phyloP scores from a whole-genome alignment of 1,140 invertebrate genomes.

The Trissolcus basalis region DNA sequence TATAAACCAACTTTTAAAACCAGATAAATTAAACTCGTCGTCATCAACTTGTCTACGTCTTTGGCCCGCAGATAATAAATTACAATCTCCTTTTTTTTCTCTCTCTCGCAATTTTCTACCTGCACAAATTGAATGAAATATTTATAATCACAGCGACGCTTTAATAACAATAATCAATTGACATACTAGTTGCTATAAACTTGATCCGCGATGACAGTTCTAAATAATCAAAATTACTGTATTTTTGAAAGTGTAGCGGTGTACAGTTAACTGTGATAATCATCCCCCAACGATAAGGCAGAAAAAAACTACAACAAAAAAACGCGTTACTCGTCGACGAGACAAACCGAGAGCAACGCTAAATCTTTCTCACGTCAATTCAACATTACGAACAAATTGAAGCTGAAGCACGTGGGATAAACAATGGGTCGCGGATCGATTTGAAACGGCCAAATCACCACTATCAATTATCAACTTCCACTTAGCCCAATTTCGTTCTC shows the following conservation, averaged over 20 bases:
- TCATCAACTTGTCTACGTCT: too few relatives aligned
- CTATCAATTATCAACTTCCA: too few relatives aligned
- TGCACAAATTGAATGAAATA: not conserved
- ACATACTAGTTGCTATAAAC: conserved; percentile 6
- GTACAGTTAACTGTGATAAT: conserved; percentile 28
- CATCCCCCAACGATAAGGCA: conserved; percentile 8
- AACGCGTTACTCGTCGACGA: not conserved
- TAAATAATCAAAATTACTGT: conserved; percentile 24
- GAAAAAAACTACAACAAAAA: not conserved
- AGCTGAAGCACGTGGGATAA: too few relatives aligned
- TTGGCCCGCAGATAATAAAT: too few relatives aligned
- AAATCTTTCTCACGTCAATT: conserved; percentile 6
- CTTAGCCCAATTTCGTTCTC: too few relatives aligned
- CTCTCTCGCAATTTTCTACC: too few relatives aligned
- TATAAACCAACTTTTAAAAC: too few relatives aligned
- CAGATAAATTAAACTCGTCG: too few relatives aligned
- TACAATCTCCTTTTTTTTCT: too few relatives aligned
- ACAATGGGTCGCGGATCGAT: too few relatives aligned
- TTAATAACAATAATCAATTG: conserved; percentile 1
- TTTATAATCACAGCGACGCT: not conserved
- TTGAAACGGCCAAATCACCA: too few relatives aligned
- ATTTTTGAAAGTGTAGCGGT: conserved; percentile 31
- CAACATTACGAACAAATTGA: not conserved
- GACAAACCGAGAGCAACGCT: not conserved
- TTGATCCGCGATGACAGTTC: conserved; percentile 19